A percentile compares a stretch with the other conserved stretches of the same genome.
Evolutionary conservation across 2,888 invertebrate species (phyloP).

Genomic region (Halocaridina rubra): DNA sequence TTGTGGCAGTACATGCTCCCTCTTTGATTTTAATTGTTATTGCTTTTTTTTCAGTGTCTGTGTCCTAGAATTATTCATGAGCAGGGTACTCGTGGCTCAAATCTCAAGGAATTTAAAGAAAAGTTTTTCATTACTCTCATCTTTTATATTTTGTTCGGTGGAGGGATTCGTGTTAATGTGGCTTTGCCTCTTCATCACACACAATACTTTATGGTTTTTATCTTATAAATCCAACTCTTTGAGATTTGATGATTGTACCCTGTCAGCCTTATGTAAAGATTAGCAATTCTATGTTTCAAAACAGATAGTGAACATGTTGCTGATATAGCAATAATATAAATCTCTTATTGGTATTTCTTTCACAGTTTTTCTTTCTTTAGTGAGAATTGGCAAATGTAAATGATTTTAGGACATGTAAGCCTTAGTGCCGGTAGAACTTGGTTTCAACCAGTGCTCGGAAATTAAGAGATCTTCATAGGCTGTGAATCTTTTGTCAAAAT

Average conservation of each 20-base stretch:
- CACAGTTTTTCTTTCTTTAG: neutral
- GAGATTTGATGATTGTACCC: neutral
- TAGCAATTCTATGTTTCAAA: neutral
- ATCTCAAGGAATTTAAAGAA: slow-evolving; percentile 11
- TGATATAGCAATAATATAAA: no score
- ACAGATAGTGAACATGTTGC: neutral
- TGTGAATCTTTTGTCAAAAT: no score
- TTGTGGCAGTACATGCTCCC: slow-evolving; percentile 48
- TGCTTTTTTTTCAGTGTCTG: no score
- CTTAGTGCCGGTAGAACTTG: slow-evolving; percentile 36
- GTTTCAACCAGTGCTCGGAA: slow-evolving; percentile 27
- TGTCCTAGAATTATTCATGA: slow-evolving; percentile 44
- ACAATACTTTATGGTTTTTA: no score
- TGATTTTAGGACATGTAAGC: slow-evolving; percentile 51
- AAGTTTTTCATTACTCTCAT: neutral
- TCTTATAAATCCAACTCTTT: no score
- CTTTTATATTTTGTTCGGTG: no score
- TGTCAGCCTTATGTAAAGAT: neutral
- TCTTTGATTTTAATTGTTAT: slow-evolving; percentile 28
- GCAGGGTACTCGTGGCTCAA: slow-evolving; percentile 19
- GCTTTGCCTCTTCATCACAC: no score
- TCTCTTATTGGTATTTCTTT: neutral
- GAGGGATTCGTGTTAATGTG: no score
- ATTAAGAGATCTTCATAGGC: neutral
- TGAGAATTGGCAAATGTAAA: slow-evolving; percentile 37